Evolutionary conservation across 2,888 invertebrate species (phyloP), one percentile per base, ranked within the genome.

Genomic region (Lysandra bellargus): DNA sequence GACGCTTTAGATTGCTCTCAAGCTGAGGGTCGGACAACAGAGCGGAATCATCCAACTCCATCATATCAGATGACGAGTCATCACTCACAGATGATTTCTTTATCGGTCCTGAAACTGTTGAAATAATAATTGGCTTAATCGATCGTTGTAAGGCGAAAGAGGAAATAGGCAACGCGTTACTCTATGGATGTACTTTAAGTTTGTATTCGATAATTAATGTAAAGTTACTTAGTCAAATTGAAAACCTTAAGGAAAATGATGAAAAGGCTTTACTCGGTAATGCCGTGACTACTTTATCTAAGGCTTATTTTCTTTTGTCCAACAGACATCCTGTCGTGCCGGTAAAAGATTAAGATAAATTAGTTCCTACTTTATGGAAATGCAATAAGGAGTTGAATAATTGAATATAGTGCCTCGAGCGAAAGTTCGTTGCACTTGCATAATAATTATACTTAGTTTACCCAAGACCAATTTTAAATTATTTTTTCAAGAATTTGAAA

Each of bases 41-140:
- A 86, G 97, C 97, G 86, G 97, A 97, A 93, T 98, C 98, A 88
- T 98, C 98, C 90, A 98, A 95, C 93, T 98, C 98, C 96, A 98
- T 97, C 93, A 97, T 97, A 91, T 98, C 98, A 85, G 98, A 98
- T 85, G 98, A 97, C 81, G 97, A 97, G 81, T 92, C 93, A 85
- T 97, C 97, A 93, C 98, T 98, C 92, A 98, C 96, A 87, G 98
- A 96, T 84, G 98, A 98, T 93, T 98, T 98, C 96, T 98, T 98
- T 91, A 98, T 97, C 95, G 98, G 97, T 92, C 98, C 98, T 97
- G 95, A 88, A 92, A 92, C 93, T 94, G 85, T 76, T 76, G 33
- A 57, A 76, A 30, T 14, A 49, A 49, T 49, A 23, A 53, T 53
- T 14, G 7, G 14, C 57, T 30, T 49, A 5, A 14, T 14, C 9